Base-by-base conservation (phyloP, 2,797 vertebrate genomes). In the Oryzias sinensis region DNA sequence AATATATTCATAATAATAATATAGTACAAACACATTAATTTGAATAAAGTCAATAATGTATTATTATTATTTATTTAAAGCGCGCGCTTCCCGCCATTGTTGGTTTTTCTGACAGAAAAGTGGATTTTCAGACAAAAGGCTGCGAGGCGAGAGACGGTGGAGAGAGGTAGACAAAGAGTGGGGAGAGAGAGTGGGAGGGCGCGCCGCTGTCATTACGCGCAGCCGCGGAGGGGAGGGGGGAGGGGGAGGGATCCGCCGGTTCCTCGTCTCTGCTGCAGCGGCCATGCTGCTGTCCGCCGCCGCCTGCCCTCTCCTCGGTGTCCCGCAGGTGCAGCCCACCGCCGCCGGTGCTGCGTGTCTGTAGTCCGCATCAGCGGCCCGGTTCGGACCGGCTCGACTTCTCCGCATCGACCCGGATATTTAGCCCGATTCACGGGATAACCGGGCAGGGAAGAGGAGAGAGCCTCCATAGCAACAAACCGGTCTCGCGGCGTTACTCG, bases 381-480 rank as follows among this genome's bases (percentile, higher is more conserved):
- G 68, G 56, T 42, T 29, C 59, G 44, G 27, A 17, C 25, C 43
- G 49, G 44, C 16, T 13, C 59, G 11, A n/a, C 9, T 6, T 18
- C 2, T 7, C 51, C 13, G 57, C 46, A 65, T 62, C 57, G 45
- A 16, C 33, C 18, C 66, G 59, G 57, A 25, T 45, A 14, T 42
- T 55, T 44, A 50, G 48, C 64, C 65, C 43, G 17, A 29, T 25
- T 58, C 29, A 33, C 48, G 24, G 17, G 44, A n/a, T 22, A 33
- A 27, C 11, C 17, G 18, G 46, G 9, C 25, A 13, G 40, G 48
- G 42, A 13, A 24, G 27, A 46, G 62, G 50, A 74, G 74, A 43
- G 75, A 78, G 43, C 42, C 75, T 78, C 78, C 87, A 47, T 81
- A 83, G 85, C 84, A 83, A 86, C 85, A 81, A 77, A 82, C 84